Percentiles rank a stretch among this genome's conserved stretches.
These are phyloP conservation scores for Heliconius erato DNA, from an alignment of 2,888 invertebrate genomes.

Conservation along the genomic window DNA sequence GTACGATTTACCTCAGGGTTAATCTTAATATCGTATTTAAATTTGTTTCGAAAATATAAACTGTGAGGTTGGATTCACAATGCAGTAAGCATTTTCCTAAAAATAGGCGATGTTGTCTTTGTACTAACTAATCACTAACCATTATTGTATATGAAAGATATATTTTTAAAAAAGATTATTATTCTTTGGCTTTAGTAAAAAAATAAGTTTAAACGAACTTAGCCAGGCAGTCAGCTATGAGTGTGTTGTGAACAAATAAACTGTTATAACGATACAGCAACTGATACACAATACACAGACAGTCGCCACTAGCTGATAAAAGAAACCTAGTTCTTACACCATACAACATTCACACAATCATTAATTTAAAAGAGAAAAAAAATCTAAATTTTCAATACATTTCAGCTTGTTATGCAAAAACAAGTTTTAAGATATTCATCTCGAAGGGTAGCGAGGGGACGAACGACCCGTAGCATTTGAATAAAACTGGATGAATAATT, in stretches of 20 bases:
- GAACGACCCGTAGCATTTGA: conserved; percentile 46
- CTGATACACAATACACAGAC: background rate
- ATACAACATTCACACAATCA: conserved; percentile 46
- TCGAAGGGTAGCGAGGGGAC: conserved; percentile 35
- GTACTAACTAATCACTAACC: too few species aligned
- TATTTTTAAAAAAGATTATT: too few species aligned
- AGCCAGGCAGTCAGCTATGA: background rate
- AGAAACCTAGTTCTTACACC: background rate
- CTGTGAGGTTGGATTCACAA: background rate
- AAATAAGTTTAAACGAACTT: background rate
- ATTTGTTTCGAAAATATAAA: background rate
- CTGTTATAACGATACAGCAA: background rate
- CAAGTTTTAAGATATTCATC: conserved; percentile 50
- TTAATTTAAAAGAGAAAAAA: conserved; percentile 45
- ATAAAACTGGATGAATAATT: conserved; percentile 49
- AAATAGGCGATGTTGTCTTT: background rate
- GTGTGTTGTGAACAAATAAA: background rate
- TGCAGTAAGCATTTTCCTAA: background rate
- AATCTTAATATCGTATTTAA: background rate
- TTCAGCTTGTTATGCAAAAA: conserved; percentile 42
- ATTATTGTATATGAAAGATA: too few species aligned
- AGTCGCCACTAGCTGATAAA: background rate
- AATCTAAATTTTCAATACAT: conserved; percentile 48
- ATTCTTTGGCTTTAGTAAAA: too few species aligned
- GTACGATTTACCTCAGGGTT: background rate